These are phyloP conservation scores for Linepithema humile DNA, from an alignment of 1,140 invertebrate species.

Conservation along the genomic window DNA sequence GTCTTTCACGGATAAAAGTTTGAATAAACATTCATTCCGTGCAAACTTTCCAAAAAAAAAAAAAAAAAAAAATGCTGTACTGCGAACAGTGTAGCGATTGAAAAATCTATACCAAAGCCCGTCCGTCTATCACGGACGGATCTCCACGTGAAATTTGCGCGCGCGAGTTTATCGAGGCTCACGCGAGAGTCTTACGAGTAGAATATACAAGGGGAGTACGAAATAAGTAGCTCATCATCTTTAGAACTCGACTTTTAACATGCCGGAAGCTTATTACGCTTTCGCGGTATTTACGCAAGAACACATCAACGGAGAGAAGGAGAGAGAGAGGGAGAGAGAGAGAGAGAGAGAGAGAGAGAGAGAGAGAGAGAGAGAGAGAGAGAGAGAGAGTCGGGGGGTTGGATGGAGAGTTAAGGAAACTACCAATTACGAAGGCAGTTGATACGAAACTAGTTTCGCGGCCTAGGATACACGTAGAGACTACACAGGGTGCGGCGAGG, in stretches of 20 bases:
- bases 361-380: slow-evolving; percentile 36
- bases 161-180: neutral
- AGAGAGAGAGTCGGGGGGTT: slow-evolving; percentile 26
- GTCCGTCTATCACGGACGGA: neutral
- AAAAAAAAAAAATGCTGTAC: neutral
- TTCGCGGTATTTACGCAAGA: slow-evolving; percentile 57
- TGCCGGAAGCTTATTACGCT: slow-evolving; percentile 56
- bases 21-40: neutral
- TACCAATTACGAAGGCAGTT: slow-evolving; percentile 72
- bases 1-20: slow-evolving; percentile 17
- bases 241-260: slow-evolving; percentile 1
- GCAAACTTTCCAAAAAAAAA: slow-evolving; percentile 14
- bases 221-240: slow-evolving; percentile 38
- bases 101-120: neutral
- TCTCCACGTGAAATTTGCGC: neutral
- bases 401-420: slow-evolving; percentile 71
- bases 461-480: slow-evolving; percentile 68
- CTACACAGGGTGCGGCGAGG: slow-evolving; percentile 24
- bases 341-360: slow-evolving; percentile 54
- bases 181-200: neutral
- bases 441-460: slow-evolving; percentile 74
- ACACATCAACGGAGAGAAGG: slow-evolving; percentile 42
- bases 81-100: neutral
- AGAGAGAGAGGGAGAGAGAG: slow-evolving; percentile 41
- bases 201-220: neutral